phyloP scores from a whole-genome alignment of 2,888 invertebrate genomes.

The Hypomecis atomaria region DNA sequence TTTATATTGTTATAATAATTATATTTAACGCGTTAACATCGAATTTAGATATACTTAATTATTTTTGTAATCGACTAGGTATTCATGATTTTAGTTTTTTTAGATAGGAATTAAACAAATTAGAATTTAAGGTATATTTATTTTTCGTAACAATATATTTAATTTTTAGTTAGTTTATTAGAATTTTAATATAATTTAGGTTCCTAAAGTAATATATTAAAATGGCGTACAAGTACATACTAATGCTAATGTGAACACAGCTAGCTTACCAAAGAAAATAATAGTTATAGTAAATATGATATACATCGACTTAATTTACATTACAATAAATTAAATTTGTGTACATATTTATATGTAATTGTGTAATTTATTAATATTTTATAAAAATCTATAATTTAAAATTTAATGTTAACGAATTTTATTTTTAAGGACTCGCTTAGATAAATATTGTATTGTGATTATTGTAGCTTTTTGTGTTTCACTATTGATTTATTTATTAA shows the following conservation, averaged over 20 bases:
- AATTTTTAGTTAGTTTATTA: slow-evolving; percentile 4
- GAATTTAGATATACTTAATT: slow-evolving; percentile 10
- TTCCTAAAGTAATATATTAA: slow-evolving; percentile 11
- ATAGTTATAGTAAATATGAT: slow-evolving; percentile 43
- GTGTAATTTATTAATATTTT: slow-evolving; percentile 5
- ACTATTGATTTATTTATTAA: slow-evolving; percentile 14
- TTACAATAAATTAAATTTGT: slow-evolving; percentile 17
- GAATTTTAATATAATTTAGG: slow-evolving; percentile 9
- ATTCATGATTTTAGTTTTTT: slow-evolving; percentile 4
- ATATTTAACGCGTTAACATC: slow-evolving; percentile 4
- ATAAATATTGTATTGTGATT: slow-evolving; percentile 24
- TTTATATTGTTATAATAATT: not conserved
- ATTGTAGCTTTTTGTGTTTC: slow-evolving; percentile 30
- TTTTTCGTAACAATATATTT: slow-evolving; percentile 26
- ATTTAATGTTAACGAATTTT: slow-evolving; percentile 22
- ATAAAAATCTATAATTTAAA: slow-evolving; percentile 1
- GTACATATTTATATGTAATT: slow-evolving; percentile 5
- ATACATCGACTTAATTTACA: slow-evolving; percentile 16
- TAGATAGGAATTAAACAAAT: slow-evolving; percentile 17
- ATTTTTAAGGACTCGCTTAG: slow-evolving; percentile 24
- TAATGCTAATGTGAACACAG: slow-evolving; percentile 71
- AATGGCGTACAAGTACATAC: slow-evolving; percentile 10
- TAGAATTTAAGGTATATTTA: slow-evolving; percentile 26
- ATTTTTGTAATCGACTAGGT: slow-evolving; percentile 17
- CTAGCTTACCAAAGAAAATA: slow-evolving; percentile 79